Evolutionary conservation across 2,888 invertebrate species (phyloP), one percentile per base, ranked within the genome.

Genomic region (Drosophila multiciliata): DNA sequence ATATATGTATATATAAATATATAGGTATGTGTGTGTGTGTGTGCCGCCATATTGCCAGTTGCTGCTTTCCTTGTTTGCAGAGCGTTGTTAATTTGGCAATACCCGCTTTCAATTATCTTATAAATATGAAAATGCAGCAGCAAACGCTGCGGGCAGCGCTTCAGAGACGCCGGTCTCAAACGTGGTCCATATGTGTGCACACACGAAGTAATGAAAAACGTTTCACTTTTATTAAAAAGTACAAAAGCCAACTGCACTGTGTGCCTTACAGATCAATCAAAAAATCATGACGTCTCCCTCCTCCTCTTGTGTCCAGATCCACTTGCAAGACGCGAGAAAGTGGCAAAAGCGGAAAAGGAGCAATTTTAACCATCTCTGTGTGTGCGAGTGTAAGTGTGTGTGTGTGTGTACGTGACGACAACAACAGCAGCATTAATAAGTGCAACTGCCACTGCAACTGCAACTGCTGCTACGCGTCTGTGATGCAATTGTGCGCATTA

Each of bases 81-180:
- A 91, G 87, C 89, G 87, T 82, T 90, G 91, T 91, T 91, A 91
- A 91, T 91, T 91, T 91, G 92, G 92, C 91, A 91, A 91, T 91
- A 91, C 92, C 92, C 91, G 91, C 92, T 92, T 92, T 92, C 91
- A 91, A 91, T 91, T 91, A 91, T 91, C 92, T 92, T 91, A 91
- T 91, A 91, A 91, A 91, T 91, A 91, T 92, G 91, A 91, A 92
- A 92, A 87, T 89, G 90, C 90, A 90, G 86, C 80, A 82, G 85
- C 80, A 87, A 87, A 77, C 83, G 85, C 90, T 83, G 68, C 76
- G 73, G 88, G 68, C 82, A 61, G 50, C 61, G 66, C 40, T 75
- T 62, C 76, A 42, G 73, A 62, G 53, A 52, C 54, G 54, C 15
- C 38, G 50, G 67, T 53, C 78, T 61, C 60, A 53, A 53, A 52